Base-by-base conservation (phyloP, 2,888 invertebrate genomes). In the Erannis defoliaria region DNA sequence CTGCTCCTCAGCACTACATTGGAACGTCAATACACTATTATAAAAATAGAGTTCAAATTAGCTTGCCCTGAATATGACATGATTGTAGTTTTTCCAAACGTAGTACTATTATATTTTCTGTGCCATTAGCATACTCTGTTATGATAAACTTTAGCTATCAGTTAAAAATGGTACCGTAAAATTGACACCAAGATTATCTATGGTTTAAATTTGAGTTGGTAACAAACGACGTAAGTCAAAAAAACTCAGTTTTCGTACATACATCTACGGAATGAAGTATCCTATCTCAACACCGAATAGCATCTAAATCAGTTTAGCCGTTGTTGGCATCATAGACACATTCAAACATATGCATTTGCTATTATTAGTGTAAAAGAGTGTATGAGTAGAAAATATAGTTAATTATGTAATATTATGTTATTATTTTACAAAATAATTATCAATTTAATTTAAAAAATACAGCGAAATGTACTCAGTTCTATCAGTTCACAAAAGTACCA, bases 401-500 rank as follows among this genome's bases (percentile, higher is more conserved):
- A 29, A 5, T 8, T 45, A 45, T 5, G 29, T 29, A 45, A 29
- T 45, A 19, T 18, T 33, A n/a, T 46, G 6, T 45, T 26, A 16
- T 26, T 31, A 2, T 40, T 16, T 29, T 23, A n/a, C 26, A 31
- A n/a, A 18, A 4, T 6, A 14, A 1, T 38, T 18, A 29, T 38
- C 29, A 38, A 40, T 16, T 31, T 29, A 19, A 42, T 38, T 42
- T 49, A 14, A 21, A 19, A 14, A 29, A 19, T 29, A 0, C 26
- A 29, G 16, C 6, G 8, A 29, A 46, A 23, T 33, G 42, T 49
- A 49, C 49, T 56, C 49, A 56, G 23, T 42, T 26, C 29, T 12
- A 26, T 53, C 16, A 4, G 35, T 16, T 26, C 38, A 23, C 31
- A 53, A 31, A 35, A 48, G 43, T 45, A 59, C 53, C 45, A 46